Percentiles rank a stretch among this genome's conserved stretches.
These are phyloP conservation scores for Poecilia gillii DNA, from an alignment of 2,797 vertebrate genomes.

Conservation along the genomic window DNA sequence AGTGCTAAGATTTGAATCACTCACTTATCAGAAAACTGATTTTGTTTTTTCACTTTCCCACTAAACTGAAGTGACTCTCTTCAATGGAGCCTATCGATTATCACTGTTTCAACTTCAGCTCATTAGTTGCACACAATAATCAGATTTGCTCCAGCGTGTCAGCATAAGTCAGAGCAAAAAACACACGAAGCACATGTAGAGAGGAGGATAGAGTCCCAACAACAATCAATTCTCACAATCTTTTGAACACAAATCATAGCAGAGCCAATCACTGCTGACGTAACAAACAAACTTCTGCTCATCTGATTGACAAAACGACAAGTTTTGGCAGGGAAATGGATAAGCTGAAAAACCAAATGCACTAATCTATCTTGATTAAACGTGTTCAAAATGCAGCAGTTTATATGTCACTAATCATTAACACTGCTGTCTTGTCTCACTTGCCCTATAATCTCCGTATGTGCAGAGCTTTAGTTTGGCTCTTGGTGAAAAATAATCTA, in stretches of 20 bases:
- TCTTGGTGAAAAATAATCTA: too few relatives aligned
- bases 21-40: too few relatives aligned
- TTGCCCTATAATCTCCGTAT: too few relatives aligned
- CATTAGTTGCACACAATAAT: neutral
- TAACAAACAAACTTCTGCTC: neutral
- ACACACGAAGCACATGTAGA: neutral
- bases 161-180: neutral
- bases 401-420: neutral
- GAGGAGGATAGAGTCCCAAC: neutral
- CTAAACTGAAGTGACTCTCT: neutral
- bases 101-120: neutral
- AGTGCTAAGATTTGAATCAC: too few relatives aligned
- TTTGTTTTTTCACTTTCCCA: too few relatives aligned
- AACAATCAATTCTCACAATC: neutral
- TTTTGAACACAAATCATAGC: neutral
- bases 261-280: neutral
- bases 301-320: neutral
- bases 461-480: too few relatives aligned
- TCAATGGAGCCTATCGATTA: neutral
- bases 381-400: neutral
- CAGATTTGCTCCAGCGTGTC: neutral
- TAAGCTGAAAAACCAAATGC: conserved; percentile 2
- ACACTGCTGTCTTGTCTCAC: too few relatives aligned
- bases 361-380: neutral
- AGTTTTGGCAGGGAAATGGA: neutral